Evolutionary conservation across 2,113 vertebrate genomes (phyloP), one percentile per base, ranked within the genome.

Genomic region (Hassar affinis): DNA sequence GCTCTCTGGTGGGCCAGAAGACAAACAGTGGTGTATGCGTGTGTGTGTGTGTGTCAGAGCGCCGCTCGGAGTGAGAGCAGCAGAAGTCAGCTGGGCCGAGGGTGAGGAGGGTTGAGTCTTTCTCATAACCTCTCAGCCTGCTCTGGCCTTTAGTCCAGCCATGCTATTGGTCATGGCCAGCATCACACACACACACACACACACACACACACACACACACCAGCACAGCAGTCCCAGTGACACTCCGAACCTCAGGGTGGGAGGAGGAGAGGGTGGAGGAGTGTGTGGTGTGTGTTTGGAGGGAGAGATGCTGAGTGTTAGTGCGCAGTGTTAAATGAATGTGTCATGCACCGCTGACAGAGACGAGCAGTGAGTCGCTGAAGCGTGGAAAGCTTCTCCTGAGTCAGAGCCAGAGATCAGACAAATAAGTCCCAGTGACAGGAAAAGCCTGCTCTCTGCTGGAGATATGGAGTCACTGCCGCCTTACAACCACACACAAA

Each of bases 381-480:
- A 85, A 68, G 80, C 56, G 72, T 80, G 71, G 45, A 52, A 18
- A 77, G 83, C 85, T 33, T 72, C 71, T 12, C 18, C 6, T 38
- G 54, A 76, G 52, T 71, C 75, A 75, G 78, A 79, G 62, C 17
- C 11, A 49, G 42, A 30, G 79, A 80, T 83, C 66, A 59, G 20
- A 79, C 77, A 75, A 68, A 61, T 25, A 80, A 25, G 47, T 12
- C 42, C 86, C 84, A 89, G 90, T 87, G 52, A 90, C 90, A 93
- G 92, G 89, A 92, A 74, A 85, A 92, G 90, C 59, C 90, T 93
- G 93, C 90, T 91, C 93, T 92, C 93, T 94, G 89, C 92, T 93
- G 94, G 82, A 69, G 0, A 49, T 33, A 35, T 78, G 4, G 79
- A 88, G 84, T 47, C 56, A 86, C 54, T 81, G 68, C 82, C 25